These are phyloP conservation scores for Temnothorax unifasciatus DNA, from an alignment of 2,888 invertebrate species.

Conservation along the genomic window DNA sequence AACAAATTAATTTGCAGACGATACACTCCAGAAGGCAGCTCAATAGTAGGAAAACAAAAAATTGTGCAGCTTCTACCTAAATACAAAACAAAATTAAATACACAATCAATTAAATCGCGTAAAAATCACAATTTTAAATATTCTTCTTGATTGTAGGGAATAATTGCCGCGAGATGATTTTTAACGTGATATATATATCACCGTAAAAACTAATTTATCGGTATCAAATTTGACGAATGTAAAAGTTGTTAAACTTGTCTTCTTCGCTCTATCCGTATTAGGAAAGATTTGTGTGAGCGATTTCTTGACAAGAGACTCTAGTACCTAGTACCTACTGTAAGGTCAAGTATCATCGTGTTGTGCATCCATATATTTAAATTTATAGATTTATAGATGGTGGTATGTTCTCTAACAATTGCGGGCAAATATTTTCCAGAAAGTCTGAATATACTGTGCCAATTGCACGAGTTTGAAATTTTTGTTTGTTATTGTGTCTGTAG, in stretches of 20 bases:
- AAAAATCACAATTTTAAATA: not conserved
- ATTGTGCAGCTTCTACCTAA: conserved; percentile 83
- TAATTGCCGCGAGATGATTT: not conserved
- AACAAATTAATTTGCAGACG: conserved; percentile 76
- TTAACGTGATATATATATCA: not conserved
- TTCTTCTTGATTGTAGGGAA: not conserved
- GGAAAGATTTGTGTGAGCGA: not conserved
- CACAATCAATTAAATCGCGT: conserved; percentile 50
- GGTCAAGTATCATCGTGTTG: not conserved
- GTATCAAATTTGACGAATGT: no score
- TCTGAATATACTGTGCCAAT: not conserved
- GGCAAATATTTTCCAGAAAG: not conserved
- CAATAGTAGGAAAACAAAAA: conserved; percentile 82
- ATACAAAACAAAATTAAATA: conserved; percentile 78
- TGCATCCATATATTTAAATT: not conserved
- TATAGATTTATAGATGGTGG: no score
- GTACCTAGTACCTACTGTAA: not conserved
- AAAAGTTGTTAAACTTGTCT: no score
- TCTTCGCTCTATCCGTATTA: not conserved
- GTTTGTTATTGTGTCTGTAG: not conserved
- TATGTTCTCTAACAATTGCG: not conserved
- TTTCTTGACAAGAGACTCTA: not conserved
- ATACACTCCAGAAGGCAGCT: conserved; percentile 83
- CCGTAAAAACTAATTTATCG: no score
- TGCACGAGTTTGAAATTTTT: not conserved